A percentile compares a stretch with the other conserved stretches of the same genome.
phyloP scores from a whole-genome alignment of 2,797 vertebrate genomes.

The Mormyrus proboscirostris region DNA sequence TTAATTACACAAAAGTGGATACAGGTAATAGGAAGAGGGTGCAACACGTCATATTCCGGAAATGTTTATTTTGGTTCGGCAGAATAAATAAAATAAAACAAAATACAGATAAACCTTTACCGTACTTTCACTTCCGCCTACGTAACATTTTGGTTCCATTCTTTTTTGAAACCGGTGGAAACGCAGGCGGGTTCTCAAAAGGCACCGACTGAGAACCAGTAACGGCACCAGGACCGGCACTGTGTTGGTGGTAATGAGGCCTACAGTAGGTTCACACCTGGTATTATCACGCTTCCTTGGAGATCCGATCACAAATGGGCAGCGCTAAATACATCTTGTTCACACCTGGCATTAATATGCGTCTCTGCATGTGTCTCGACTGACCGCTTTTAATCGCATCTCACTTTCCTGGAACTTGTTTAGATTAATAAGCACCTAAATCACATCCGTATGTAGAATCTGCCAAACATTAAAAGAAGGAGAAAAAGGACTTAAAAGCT shows the following conservation, averaged over 20 bases:
- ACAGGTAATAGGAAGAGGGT: neutral
- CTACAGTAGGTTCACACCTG: neutral
- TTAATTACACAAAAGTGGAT: neutral
- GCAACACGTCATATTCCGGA: neutral
- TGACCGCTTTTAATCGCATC: neutral
- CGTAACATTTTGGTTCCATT: neutral
- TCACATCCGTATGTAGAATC: neutral
- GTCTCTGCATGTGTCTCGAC: neutral
- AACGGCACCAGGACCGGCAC: neutral
- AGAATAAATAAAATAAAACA: neutral
- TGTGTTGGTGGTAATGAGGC: neutral
- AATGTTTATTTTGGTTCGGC: too few relatives aligned
- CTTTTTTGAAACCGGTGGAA: neutral
- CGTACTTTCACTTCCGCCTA: neutral
- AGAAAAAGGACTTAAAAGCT: neutral
- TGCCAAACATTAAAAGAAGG: neutral
- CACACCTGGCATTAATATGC: neutral
- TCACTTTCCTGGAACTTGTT: neutral
- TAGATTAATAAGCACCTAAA: neutral
- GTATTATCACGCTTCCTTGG: neutral
- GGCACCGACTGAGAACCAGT: neutral
- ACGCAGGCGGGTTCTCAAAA: neutral
- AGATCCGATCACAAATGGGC: neutral
- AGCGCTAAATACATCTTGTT: neutral
- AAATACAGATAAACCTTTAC: neutral